A percentile compares a stretch with the other conserved stretches of the same genome.
Conservation (phyloP, 2,113 vertebrate species). For the Pseudonaja textilis region DNA sequence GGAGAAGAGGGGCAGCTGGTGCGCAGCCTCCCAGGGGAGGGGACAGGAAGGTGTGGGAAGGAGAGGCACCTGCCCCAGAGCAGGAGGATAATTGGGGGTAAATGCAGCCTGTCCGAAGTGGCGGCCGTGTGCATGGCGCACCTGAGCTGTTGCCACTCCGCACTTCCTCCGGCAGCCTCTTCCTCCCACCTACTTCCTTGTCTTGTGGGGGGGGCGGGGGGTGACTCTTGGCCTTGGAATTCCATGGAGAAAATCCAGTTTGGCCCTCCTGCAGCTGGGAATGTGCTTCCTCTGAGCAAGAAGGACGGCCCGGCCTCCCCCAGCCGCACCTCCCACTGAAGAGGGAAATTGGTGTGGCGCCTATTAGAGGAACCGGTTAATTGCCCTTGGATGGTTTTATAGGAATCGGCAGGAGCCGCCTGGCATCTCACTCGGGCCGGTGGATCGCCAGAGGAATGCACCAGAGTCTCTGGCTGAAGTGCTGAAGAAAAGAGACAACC, state of each 20-base stretch:
- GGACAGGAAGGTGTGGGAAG: neutral
- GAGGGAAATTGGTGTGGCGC: conserved; percentile 50
- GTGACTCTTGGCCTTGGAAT: conserved; percentile 48
- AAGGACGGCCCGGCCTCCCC: conserved; percentile 59
- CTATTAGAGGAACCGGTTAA: conserved; percentile 57
- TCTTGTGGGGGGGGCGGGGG: conserved; percentile 21
- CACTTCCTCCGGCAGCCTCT: conserved; percentile 26
- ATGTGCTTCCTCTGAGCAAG: conserved; percentile 66
- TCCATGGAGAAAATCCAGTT: conserved; percentile 56
- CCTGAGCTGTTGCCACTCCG: conserved; percentile 37
- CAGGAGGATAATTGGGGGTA: neutral
- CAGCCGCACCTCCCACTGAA: conserved; percentile 53
- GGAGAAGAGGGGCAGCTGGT: neutral
- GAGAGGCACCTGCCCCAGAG: neutral
- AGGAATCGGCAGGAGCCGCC: conserved; percentile 48
- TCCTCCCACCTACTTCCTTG: conserved; percentile 47
- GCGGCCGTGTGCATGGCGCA: neutral
- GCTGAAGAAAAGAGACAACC: neutral
- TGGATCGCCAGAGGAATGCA: conserved; percentile 7
- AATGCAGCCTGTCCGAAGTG: neutral
- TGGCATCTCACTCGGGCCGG: conserved; percentile 47
- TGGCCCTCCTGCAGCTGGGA: conserved; percentile 42
- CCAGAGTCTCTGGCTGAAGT: neutral
- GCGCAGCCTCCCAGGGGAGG: neutral
- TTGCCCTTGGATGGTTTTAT: conserved; percentile 41